Percentiles rank a stretch among this genome's conserved stretches.
Evolutionary conservation across 1,140 invertebrate genomes (phyloP).

Genomic region (Atopsyche davidsoni): DNA sequence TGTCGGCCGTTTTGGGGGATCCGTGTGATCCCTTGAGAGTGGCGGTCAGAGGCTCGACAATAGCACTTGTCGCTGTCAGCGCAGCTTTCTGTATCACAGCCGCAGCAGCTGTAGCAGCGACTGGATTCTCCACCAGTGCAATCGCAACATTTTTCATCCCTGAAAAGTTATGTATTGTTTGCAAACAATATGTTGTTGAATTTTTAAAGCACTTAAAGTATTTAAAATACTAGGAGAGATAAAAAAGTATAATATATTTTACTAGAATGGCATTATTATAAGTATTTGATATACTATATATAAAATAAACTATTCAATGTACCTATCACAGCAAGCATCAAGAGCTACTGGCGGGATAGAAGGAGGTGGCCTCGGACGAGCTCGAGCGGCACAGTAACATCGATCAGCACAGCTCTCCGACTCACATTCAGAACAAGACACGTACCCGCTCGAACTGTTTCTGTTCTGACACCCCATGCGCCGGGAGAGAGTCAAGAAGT

Average conservation of each 20-base stretch:
- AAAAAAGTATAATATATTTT: neutral
- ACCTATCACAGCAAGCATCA: conserved; percentile 25
- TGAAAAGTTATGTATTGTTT: conserved; percentile 29
- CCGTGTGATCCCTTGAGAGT: conserved; percentile 36
- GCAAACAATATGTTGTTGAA: neutral
- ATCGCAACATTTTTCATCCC: conserved; percentile 38
- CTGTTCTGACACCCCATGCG: conserved; percentile 53
- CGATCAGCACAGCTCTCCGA: conserved; percentile 73
- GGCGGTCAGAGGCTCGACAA: conserved; percentile 58
- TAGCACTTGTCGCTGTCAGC: conserved; percentile 86
- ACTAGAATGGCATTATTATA: conserved; percentile 2
- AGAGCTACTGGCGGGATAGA: conserved; percentile 28
- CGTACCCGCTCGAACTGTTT: conserved; percentile 67
- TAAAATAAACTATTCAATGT: too few relatives aligned
- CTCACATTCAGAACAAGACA: conserved; percentile 82
- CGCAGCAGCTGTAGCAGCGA: conserved; percentile 51
- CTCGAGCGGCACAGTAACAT: conserved; percentile 56
- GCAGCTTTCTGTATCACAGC: conserved; percentile 80
- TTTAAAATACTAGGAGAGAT: neutral
- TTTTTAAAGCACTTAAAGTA: neutral
- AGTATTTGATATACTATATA: too few relatives aligned
- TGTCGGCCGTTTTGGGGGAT: conserved; percentile 32
- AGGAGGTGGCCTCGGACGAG: conserved; percentile 24
- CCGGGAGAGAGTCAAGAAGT: conserved; percentile 52
- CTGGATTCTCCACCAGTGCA: conserved; percentile 34